Conservation (phyloP, 2,888 invertebrate species). For the Torymus texanus region DNA sequence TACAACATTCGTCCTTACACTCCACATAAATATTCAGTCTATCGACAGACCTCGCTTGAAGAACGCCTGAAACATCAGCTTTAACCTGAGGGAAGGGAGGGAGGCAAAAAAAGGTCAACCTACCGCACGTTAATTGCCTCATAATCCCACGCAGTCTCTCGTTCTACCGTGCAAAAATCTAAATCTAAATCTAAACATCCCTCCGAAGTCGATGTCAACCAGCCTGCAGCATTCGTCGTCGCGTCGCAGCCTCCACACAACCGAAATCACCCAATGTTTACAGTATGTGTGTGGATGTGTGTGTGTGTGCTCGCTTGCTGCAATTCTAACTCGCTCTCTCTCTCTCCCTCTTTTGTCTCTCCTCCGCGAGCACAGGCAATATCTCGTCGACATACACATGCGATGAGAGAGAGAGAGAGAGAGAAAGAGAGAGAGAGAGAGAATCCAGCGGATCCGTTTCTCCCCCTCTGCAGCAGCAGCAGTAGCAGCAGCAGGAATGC, state of each 20-base stretch:
- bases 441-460: conserved; percentile 5
- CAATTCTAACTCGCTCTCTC: conserved; percentile 1
- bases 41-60: too few species aligned
- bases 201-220: too few species aligned
- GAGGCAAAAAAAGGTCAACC: too few species aligned
- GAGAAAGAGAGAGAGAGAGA: too few species aligned
- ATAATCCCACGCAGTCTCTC: background rate
- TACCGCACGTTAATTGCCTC: background rate
- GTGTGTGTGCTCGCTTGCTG: background rate
- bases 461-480: background rate
- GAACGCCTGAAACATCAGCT: too few species aligned
- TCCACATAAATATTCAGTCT: too few species aligned
- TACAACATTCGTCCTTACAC: too few species aligned
- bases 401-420: background rate
- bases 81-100: too few species aligned
- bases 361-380: background rate
- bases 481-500: background rate
- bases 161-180: background rate
- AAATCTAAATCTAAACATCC: too few species aligned
- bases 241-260: conserved; percentile 1
- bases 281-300: background rate
- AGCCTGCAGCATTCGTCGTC: background rate
- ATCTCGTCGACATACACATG: conserved; percentile 25
- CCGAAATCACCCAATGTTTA: conserved; percentile 19
- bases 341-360: conserved; percentile 21